Base-by-base conservation (phyloP, 2,888 invertebrate genomes). In the Leuctra nigra region DNA sequence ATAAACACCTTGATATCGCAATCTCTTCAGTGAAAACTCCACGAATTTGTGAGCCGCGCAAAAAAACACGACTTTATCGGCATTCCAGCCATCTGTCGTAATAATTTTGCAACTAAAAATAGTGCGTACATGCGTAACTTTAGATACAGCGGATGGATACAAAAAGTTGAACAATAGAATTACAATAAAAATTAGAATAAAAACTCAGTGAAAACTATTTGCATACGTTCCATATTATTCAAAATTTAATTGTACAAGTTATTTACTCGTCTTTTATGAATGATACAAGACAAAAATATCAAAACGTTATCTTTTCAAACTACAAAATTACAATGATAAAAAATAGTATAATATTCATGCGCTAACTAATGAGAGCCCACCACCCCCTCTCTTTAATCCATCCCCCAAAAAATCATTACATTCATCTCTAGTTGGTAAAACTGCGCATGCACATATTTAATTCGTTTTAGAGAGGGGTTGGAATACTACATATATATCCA, bases 361-460 rank as follows among this genome's bases (percentile, higher is more conserved):
- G 79, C 77, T 79, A 79, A 78, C 50, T 50, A 50, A 50, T 50
- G 50, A 41, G 41, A 35, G 41, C 41, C 29, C 11, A 29, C 29
- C 29, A 59, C 59, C 57, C 61, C 62, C 62, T 55, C 53, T 50
- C 11, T 48, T 55, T 61, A 58, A 61, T 57, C 60, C 60, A 57
- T 58, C 83, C 83, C 83, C 84, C 85, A 85, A 86, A 86, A 86
- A 86, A 86, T 86, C 85, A 86, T 86, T 86, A 86, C 84, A 84
- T 84, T 77, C 77, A 78, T 78, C 77, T 73, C 81, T 80, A 82
- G 75, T 73, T 57, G 44, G 44, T 41, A 59, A 61, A 58, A 59
- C 58, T 61, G 61, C 61, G 61, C 61, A 61, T 60, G 62, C 52
- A 59, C 62, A 56, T 56, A 60, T 54, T 59, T 59, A 59, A 55